These are phyloP conservation scores for Carposina sasakii DNA, from an alignment of 1,140 invertebrate genomes.

Conservation along the genomic window DNA sequence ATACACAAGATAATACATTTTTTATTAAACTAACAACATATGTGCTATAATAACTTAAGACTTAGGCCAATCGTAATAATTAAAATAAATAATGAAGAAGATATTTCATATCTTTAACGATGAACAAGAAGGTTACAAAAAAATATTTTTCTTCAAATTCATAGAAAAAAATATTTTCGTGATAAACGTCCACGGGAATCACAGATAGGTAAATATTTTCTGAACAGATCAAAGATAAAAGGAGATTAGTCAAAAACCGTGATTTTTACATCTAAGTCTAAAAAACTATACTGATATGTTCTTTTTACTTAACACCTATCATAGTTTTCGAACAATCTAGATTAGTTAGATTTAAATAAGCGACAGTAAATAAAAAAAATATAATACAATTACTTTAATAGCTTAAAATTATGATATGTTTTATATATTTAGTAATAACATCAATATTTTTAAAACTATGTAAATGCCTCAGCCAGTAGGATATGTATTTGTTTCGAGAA, in stretches of 20 bases:
- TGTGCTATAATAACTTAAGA: constrained; percentile 10
- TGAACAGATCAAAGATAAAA: constrained; percentile 17
- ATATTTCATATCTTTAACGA: constrained; percentile 55
- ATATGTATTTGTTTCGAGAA: constrained; percentile 65
- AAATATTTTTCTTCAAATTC: constrained; percentile 30
- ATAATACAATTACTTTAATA: constrained; percentile 25
- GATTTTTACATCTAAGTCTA: constrained; percentile 11
- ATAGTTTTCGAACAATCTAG: constrained; percentile 31
- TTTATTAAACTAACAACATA: not conserved
- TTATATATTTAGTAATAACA: constrained; percentile 43
- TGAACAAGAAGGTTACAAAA: constrained; percentile 42
- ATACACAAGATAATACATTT: not conserved
- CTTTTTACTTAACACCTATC: constrained; percentile 57
- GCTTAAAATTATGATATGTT: constrained; percentile 34
- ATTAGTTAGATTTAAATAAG: constrained; percentile 14
- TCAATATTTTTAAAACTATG: constrained; percentile 42
- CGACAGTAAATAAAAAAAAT: constrained; percentile 12
- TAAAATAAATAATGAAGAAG: constrained; percentile 30
- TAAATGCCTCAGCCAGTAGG: constrained; percentile 66
- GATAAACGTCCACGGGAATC: constrained; percentile 46
- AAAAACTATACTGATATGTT: constrained; percentile 35
- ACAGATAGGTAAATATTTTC: constrained; percentile 32
- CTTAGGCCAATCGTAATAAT: constrained; percentile 15
- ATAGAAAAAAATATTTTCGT: constrained; percentile 32
- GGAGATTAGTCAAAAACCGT: constrained; percentile 19